phyloP scores from a whole-genome alignment of 2,888 invertebrate species.

The Brachylomia viminalis region DNA sequence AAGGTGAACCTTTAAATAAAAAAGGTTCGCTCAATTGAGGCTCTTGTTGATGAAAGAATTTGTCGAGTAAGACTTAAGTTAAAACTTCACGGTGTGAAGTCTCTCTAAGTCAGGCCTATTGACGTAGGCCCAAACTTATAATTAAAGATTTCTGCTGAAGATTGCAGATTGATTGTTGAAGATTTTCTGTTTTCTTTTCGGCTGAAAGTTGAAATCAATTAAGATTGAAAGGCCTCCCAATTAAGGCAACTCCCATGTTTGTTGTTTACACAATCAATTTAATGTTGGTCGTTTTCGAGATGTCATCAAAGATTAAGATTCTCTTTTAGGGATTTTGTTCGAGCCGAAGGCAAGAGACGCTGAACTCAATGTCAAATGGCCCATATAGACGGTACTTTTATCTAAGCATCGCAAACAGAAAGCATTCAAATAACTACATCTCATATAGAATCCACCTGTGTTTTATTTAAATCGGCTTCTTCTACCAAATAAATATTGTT shows the following conservation, averaged over 20 bases:
- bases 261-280: slow-evolving; percentile 12
- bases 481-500: slow-evolving; percentile 18
- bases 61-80: not conserved
- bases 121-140: slow-evolving; percentile 8
- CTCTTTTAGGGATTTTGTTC: slow-evolving; percentile 10
- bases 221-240: not conserved
- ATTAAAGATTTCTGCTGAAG: slow-evolving; percentile 32
- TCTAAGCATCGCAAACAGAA: slow-evolving; percentile 9
- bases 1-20: slow-evolving; percentile 2
- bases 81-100: not conserved
- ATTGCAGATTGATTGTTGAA: no score
- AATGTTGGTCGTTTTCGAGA: slow-evolving; percentile 21
- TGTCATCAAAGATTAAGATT: slow-evolving; percentile 26
- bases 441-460: not conserved
- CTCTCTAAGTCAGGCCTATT: not conserved
- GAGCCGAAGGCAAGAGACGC: not conserved
- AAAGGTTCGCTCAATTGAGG: slow-evolving; percentile 34
- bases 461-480: not conserved
- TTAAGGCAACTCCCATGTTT: not conserved
- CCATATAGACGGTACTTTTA: slow-evolving; percentile 9
- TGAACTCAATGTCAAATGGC: slow-evolving; percentile 8
- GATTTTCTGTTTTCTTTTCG: not conserved
- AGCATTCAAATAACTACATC: slow-evolving; percentile 21
- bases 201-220: slow-evolving; percentile 31
- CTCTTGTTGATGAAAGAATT: not conserved